phyloP scores from a whole-genome alignment of 1,140 invertebrate genomes.

The Zaprionus ghesquierei region DNA sequence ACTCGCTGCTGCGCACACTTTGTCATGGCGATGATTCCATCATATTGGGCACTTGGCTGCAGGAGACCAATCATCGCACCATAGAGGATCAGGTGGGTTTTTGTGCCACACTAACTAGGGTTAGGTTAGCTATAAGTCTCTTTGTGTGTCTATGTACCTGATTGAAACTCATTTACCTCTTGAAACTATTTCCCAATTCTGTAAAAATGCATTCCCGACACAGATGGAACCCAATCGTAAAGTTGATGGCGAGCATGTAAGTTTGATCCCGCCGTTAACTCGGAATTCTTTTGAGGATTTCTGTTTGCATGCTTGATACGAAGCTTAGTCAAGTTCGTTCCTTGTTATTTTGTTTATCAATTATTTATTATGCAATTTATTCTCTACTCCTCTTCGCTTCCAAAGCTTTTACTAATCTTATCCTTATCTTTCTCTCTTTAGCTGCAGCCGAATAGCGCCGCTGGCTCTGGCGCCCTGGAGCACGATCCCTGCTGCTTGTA shows the following conservation, averaged over 20 bases:
- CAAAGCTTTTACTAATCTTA: background rate
- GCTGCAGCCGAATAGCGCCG: constrained; percentile 95
- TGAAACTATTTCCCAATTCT: constrained; percentile 19
- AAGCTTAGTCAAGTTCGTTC: background rate
- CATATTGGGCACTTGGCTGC: constrained; percentile 93
- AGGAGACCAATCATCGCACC: constrained; percentile 97
- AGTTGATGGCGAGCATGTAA: constrained; percentile 89
- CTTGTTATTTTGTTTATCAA: background rate
- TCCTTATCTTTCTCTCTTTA: constrained; percentile 71
- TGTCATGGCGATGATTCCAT: constrained; percentile 96
- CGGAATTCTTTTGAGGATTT: background rate
- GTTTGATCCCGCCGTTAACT: constrained; percentile 71
- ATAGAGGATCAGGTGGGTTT: constrained; percentile 96
- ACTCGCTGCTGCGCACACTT: constrained; percentile 91
- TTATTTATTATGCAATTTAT: background rate
- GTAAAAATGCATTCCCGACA: constrained; percentile 17
- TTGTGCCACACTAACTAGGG: background rate
- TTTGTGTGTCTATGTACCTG: constrained; percentile 20
- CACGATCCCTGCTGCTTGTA: constrained; percentile 97
- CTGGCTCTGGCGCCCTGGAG: constrained; percentile 97
- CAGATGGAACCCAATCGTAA: constrained; percentile 90
- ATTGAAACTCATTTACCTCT: constrained; percentile 17
- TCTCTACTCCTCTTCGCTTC: background rate
- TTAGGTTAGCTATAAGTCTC: background rate
- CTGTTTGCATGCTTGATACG: constrained; percentile 17